Evolutionary conservation across 2,797 vertebrate genomes (phyloP).

Genomic region (Gouania willdenowi): DNA sequence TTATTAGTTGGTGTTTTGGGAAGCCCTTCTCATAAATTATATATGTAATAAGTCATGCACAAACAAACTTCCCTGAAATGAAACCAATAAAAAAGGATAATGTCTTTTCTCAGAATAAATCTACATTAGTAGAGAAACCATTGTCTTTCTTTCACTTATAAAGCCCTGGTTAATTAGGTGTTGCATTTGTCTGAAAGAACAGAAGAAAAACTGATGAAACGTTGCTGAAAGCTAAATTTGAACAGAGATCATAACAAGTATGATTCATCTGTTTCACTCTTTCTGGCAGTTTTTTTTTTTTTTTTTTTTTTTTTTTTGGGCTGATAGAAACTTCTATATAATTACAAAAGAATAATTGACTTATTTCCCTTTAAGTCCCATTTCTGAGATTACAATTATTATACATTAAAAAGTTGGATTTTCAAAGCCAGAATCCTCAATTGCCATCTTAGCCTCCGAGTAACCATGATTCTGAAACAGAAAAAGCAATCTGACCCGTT

Average conservation of each 20-base stretch:
- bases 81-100: slow-evolving; percentile 35
- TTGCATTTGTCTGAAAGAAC: slow-evolving; percentile 15
- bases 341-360: no score
- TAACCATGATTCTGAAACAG: no score
- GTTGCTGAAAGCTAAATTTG: slow-evolving; percentile 10
- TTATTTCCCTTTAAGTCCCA: no score
- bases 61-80: slow-evolving; percentile 39
- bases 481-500: no score
- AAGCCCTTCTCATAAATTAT: slow-evolving; percentile 60
- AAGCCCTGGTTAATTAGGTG: slow-evolving; percentile 16
- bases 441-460: no score
- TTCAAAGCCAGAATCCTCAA: no score
- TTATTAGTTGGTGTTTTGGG: slow-evolving; percentile 42
- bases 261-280: no score
- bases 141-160: slow-evolving; percentile 14
- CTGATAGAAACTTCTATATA: no score
- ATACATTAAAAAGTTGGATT: no score
- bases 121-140: slow-evolving; percentile 32
- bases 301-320: no score
- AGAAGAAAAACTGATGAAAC: slow-evolving; percentile 7
- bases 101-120: slow-evolving; percentile 36
- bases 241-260: slow-evolving; percentile 8
- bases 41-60: slow-evolving; percentile 63
- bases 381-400: no score
- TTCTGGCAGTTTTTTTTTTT: no score